Evolutionary conservation across 2,888 invertebrate species (phyloP), one percentile per base, ranked within the genome.

Genomic region (Drosophila ustulata): DNA sequence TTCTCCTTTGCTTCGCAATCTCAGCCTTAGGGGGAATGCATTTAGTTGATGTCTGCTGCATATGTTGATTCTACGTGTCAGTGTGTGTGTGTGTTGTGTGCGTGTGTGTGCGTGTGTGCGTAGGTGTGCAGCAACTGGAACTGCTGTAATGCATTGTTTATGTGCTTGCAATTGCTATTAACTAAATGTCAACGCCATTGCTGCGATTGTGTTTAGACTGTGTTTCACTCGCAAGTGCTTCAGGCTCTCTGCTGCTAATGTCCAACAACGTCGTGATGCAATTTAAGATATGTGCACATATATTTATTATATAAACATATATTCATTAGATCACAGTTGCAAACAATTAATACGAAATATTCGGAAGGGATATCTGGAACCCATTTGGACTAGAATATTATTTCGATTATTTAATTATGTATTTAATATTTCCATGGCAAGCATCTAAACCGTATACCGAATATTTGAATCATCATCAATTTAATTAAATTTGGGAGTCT

Each of bases 101-200:
- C 23, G 37, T 46, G 62, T 23, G 47, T 39, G 39, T 23, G 30
- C 52, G 26, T 18, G 23, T 52, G 23, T 51, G 23, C 23, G 37
- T 46, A 18, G 18, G 62, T 23, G 47, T 39, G 39, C 18, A 18
- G 18, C 18, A 18, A 18, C 18, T 23, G 25, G 7, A 8, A 57
- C 55, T 57, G 30, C 32, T 71, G 78, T 72, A 77, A 72, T 78
- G 46, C 58, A 32, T 43, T 65, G 75, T 68, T 59, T 69, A 51
- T 75, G 66, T 62, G 65, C 67, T 46, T 45, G 66, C 66, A 71
- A 71, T 74, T 68, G 71, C 78, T 57, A 72, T 70, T 70, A 78
- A 75, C 78, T 67, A 51, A 67, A 81, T 86, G 86, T 85, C 69
- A 82, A 70, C 76, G 79, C 56, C 66, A 68, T 69, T 37, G 47